Base-by-base conservation (phyloP, 2,888 invertebrate genomes). In the Cephus nigrinus region DNA sequence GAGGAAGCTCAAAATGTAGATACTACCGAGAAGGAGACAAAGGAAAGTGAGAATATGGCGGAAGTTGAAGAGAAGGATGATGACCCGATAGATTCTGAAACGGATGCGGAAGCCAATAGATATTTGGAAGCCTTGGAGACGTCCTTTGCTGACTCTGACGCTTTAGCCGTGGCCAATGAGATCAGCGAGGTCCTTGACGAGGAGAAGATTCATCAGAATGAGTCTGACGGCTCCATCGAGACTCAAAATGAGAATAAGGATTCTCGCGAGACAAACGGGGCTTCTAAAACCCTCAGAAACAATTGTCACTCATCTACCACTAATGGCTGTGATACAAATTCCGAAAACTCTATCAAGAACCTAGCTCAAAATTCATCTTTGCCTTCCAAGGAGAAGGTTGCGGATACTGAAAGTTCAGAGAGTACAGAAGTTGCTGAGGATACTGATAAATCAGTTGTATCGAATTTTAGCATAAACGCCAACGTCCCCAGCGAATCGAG, bases 321-420 rank as follows among this genome's bases (percentile, higher is more conserved):
- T 12, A 79, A 79, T 77, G 80, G 76, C 80, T 82, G 82, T 81
- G 82, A 82, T 78, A 76, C 72, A 31, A 77, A 75, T 69, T 15
- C 75, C 31, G 76, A 78, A 34, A 72, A 73, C 72, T 78, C 75
- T 15, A 72, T 34, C 33, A 69, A 78, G 33, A 68, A 55, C 35
- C 68, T 72, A 68, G 73, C 35, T 31, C 55, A 78, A 23, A 68
- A 75, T 75, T 69, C 71, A 35, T 75, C 71, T 12, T 55, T 12
- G 12, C 30, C 55, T 35, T 35, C 32, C 36, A 72, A 34, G n/a
- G 68, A 78, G 40, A 35, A 75, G 12, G 55, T n/a, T 23, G 31
- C 15, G 71, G 12, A 15, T 15, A 71, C 31, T 31, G 71, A 30
- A 33, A 71, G 32, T 71, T 31, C 30, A 12, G 69, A 12, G 12